phyloP scores from a whole-genome alignment of 2,797 vertebrate genomes.

The Crax fasciolata region DNA sequence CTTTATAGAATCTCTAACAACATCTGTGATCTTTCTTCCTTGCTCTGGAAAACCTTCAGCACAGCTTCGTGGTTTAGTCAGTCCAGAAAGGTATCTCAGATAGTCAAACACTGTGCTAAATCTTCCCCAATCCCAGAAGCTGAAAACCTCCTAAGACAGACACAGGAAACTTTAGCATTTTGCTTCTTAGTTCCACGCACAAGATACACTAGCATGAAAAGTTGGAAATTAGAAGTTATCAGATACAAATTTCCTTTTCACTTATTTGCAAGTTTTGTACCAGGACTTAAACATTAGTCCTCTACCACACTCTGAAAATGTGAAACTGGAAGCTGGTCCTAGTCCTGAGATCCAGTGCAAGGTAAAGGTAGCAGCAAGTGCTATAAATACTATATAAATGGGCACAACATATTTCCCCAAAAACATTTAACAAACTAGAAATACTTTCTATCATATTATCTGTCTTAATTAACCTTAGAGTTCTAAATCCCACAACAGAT shows the following conservation, averaged over 20 bases:
- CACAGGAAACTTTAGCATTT: not conserved
- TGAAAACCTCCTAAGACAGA: not conserved
- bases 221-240: not conserved
- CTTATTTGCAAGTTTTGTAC: not conserved
- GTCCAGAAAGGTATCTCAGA: not conserved
- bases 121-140: not conserved
- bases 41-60: not conserved
- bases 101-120: not conserved
- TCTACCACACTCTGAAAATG: not conserved
- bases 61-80: not conserved
- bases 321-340: not conserved
- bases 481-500: not conserved
- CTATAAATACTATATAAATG: not conserved
- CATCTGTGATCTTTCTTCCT: not conserved
- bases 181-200: not conserved
- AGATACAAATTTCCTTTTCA: not conserved
- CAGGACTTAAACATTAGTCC: not conserved
- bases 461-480: not conserved
- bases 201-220: not conserved
- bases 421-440: not conserved
- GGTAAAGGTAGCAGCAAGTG: not conserved
- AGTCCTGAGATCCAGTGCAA: not conserved
- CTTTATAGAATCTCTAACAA: not conserved
- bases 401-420: not conserved
- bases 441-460: not conserved